Evolutionary conservation across 2,888 invertebrate genomes (phyloP).

Genomic region (Caradrina kadenii): DNA sequence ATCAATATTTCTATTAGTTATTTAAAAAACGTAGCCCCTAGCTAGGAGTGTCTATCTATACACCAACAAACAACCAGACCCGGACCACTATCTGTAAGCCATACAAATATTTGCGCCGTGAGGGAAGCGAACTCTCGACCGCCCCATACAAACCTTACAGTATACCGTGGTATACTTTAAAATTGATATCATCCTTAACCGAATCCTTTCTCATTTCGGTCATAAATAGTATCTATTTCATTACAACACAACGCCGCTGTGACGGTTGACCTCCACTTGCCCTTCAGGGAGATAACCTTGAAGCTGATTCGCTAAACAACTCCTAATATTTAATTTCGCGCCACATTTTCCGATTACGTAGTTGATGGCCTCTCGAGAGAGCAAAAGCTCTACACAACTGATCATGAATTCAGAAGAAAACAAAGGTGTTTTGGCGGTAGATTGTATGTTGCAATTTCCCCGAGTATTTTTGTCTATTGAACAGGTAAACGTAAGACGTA

Average conservation of each 20-base stretch:
- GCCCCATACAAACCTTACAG: no score
- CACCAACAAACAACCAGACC: no score
- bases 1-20: no score
- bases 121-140: no score
- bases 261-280: not conserved
- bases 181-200: not conserved
- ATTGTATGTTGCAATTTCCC: no score
- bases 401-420: constrained; percentile 5
- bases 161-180: not conserved
- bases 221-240: not conserved
- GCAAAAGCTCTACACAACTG: constrained; percentile 6
- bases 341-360: constrained; percentile 57
- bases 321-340: constrained; percentile 54
- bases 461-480: no score
- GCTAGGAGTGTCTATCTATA: no score
- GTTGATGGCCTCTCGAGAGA: constrained; percentile 23
- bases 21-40: no score
- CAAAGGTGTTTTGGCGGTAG: no score
- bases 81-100: no score
- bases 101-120: no score
- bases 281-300: constrained; percentile 13
- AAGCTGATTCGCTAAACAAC: constrained; percentile 35
- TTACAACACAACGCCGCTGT: not conserved
- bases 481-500: no score
- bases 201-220: not conserved